Conservation (phyloP, 2,113 vertebrate genomes). For the Ailurus styani region DNA sequence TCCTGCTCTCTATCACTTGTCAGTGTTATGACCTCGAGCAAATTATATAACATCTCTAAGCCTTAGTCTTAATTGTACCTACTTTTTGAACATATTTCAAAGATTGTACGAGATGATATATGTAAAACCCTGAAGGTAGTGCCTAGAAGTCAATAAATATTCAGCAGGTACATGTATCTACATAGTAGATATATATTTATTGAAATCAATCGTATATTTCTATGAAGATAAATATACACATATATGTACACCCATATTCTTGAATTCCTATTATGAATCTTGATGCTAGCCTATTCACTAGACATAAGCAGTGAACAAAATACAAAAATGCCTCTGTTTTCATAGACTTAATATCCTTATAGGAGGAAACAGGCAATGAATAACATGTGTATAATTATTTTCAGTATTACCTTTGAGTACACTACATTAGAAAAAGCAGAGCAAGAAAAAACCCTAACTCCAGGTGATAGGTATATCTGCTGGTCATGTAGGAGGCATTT, state of each 20-base stretch:
- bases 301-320: background rate
- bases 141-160: background rate
- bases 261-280: background rate
- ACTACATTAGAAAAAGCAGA: background rate
- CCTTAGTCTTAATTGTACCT: background rate
- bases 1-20: background rate
- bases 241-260: background rate
- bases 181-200: background rate
- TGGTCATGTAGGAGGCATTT: background rate
- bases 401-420: background rate
- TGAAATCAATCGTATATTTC: background rate
- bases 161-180: background rate
- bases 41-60: background rate
- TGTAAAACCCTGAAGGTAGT: background rate
- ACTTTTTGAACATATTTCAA: background rate
- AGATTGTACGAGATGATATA: background rate
- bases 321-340: background rate
- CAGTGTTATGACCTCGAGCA: background rate
- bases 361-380: background rate
- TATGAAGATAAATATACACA: background rate
- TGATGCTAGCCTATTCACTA: background rate
- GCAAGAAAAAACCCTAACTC: background rate
- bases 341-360: background rate
- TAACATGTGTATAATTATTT: background rate
- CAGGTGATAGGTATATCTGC: too few species aligned